phyloP scores from a whole-genome alignment of 2,113 vertebrate species.

The Bos indicus region DNA sequence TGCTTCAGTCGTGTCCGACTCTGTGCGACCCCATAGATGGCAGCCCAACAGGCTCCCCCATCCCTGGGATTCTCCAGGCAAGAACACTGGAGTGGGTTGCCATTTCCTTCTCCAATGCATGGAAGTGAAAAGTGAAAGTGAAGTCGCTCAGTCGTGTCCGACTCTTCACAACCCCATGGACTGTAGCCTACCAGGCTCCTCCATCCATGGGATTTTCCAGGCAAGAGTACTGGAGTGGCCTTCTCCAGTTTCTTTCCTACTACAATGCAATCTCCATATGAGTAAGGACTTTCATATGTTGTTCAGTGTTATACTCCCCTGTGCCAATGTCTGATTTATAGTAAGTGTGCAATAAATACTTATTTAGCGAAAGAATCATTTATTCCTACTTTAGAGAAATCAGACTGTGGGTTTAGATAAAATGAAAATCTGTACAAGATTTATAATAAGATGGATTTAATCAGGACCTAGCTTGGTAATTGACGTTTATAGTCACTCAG shows the following conservation, averaged over 20 bases:
- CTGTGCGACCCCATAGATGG: too few relatives aligned
- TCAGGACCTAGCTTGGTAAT: not conserved
- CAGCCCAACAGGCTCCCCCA: too few relatives aligned
- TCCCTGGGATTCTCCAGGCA: too few relatives aligned
- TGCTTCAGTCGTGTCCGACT: too few relatives aligned
- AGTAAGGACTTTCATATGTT: not conserved
- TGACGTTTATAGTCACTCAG: not conserved
- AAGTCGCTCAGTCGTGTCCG: too few relatives aligned
- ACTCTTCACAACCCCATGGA: too few relatives aligned
- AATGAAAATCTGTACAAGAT: not conserved
- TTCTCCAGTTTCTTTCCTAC: not conserved
- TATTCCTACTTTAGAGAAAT: not conserved
- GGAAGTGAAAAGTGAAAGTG: too few relatives aligned
- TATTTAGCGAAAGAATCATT: not conserved
- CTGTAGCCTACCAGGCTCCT: too few relatives aligned
- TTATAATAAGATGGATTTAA: not conserved
- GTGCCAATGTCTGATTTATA: not conserved
- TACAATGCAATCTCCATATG: not conserved
- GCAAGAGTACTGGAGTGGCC: too few relatives aligned
- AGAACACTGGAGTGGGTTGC: too few relatives aligned
- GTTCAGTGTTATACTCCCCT: not conserved
- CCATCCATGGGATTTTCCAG: too few relatives aligned
- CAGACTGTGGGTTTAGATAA: not conserved
- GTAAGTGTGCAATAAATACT: not conserved
- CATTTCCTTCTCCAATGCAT: too few relatives aligned